Percentiles rank a stretch among this genome's conserved stretches.
Conservation (phyloP, 30 jellyfish, hydroid and myxozoan genomes). For the Calvadosia cruxmelitensis region DNA sequence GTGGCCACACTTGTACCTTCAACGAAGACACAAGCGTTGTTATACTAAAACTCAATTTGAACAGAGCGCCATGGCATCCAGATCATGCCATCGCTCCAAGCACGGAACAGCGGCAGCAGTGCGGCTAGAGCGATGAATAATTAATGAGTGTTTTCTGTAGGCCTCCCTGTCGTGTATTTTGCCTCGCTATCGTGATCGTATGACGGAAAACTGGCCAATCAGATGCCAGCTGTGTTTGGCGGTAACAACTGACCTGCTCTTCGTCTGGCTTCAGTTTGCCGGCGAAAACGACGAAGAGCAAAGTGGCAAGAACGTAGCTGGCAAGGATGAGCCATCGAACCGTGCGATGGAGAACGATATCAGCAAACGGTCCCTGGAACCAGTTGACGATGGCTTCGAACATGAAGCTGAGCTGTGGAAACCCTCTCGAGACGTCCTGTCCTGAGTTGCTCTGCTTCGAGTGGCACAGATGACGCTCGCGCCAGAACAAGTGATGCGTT, state of each 20-base stretch:
- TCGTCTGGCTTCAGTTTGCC: constrained; percentile 79
- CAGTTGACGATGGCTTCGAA: constrained; percentile 63
- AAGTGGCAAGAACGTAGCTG: constrained; percentile 14
- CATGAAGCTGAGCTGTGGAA: background rate
- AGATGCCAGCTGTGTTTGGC: background rate
- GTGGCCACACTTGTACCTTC: constrained; percentile 91
- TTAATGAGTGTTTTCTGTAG: too few species aligned
- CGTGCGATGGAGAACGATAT: constrained; percentile 53
- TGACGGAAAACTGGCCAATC: background rate
- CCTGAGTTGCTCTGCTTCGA: background rate
- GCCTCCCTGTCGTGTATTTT: too few species aligned
- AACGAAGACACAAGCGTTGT: background rate
- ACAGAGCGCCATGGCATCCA: too few species aligned
- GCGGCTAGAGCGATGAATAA: too few species aligned
- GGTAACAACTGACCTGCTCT: constrained; percentile 44
- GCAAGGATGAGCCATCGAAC: constrained; percentile 52
- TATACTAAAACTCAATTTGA: too few species aligned
- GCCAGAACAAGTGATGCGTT: constrained; percentile 71
- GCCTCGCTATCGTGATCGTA: too few species aligned
- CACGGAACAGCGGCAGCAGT: too few species aligned
- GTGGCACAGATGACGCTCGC: constrained; percentile 13
- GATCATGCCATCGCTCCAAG: too few species aligned
- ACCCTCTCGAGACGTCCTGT: background rate
- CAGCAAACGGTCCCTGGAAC: constrained; percentile 75
- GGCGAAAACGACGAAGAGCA: constrained; percentile 56